Percentiles rank a stretch among this genome's conserved stretches.
These are phyloP conservation scores for Fulmarus glacialis DNA, from an alignment of 2,113 vertebrate genomes.

Conservation along the genomic window DNA sequence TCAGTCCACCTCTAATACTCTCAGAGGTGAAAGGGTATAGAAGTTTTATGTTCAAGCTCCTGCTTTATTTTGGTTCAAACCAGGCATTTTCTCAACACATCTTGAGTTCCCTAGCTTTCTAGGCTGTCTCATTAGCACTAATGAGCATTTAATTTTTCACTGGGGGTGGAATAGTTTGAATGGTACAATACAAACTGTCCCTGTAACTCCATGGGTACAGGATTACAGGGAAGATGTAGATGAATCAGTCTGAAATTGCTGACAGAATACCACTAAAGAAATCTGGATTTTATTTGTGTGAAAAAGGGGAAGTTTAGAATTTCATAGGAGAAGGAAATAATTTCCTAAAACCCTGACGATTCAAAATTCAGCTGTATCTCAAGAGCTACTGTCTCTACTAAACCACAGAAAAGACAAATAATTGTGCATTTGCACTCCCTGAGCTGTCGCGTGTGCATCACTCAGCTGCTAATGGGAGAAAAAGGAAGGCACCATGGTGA, in stretches of 20 bases:
- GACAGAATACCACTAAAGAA: background rate
- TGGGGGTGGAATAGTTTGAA: background rate
- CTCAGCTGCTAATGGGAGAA: background rate
- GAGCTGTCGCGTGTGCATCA: background rate
- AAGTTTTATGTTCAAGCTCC: background rate
- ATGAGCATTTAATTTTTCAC: background rate
- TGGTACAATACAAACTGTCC: background rate
- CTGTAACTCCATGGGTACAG: background rate
- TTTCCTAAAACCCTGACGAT: accelerated
- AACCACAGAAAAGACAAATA: background rate
- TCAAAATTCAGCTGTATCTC: background rate
- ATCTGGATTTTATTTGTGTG: background rate
- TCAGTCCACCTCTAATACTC: background rate
- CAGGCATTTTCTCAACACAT: background rate
- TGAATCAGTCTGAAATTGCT: background rate
- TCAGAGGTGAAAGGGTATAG: background rate
- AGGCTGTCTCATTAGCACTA: background rate
- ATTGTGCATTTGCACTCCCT: background rate
- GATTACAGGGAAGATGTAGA: background rate
- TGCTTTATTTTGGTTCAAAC: background rate
- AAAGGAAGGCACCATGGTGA: background rate
- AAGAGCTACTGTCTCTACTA: background rate
- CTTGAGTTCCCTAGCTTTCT: background rate
- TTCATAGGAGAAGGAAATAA: background rate
- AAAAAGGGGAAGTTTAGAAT: background rate